A percentile compares a stretch with the other conserved stretches of the same genome.
phyloP scores from a whole-genome alignment of 2,888 invertebrate species.

The Suillia variegata region DNA sequence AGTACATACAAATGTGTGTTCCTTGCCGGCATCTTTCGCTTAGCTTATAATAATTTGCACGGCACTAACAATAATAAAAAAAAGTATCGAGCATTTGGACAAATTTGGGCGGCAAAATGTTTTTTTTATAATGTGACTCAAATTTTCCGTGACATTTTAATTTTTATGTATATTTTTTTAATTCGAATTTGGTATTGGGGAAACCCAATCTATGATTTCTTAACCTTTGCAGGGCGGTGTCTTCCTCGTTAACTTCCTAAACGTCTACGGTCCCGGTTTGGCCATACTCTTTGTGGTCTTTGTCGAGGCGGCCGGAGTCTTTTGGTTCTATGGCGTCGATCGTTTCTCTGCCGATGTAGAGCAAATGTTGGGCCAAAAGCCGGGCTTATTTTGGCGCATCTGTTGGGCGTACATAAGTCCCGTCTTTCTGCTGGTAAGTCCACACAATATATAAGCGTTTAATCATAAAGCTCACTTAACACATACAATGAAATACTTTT shows the following conservation, averaged over 20 bases:
- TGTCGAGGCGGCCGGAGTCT: constrained; percentile 87
- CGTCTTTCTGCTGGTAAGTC: constrained; percentile 75
- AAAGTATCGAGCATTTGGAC: too few species aligned
- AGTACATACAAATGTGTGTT: too few species aligned
- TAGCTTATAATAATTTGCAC: neutral
- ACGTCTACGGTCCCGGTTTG: constrained; percentile 85
- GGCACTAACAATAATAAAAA: neutral
- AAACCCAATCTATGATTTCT: neutral
- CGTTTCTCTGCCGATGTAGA: constrained; percentile 80
- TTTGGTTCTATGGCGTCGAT: constrained; percentile 87
- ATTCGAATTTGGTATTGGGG: neutral
- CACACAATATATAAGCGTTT: too few species aligned
- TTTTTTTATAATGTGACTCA: too few species aligned
- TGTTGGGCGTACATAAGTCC: constrained; percentile 90
- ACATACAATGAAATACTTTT: neutral
- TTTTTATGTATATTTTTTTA: neutral
- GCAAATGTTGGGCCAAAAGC: constrained; percentile 81
- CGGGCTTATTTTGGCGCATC: constrained; percentile 79
- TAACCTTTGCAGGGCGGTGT: constrained; percentile 76
- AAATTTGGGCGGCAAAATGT: too few species aligned
- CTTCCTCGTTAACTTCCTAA: constrained; percentile 83
- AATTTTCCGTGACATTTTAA: too few species aligned
- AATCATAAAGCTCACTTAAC: neutral
- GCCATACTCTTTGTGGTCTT: constrained; percentile 90
- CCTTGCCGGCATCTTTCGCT: neutral